Evolutionary conservation across 2,797 vertebrate species (phyloP).

Genomic region (Oreochromis mossambicus): DNA sequence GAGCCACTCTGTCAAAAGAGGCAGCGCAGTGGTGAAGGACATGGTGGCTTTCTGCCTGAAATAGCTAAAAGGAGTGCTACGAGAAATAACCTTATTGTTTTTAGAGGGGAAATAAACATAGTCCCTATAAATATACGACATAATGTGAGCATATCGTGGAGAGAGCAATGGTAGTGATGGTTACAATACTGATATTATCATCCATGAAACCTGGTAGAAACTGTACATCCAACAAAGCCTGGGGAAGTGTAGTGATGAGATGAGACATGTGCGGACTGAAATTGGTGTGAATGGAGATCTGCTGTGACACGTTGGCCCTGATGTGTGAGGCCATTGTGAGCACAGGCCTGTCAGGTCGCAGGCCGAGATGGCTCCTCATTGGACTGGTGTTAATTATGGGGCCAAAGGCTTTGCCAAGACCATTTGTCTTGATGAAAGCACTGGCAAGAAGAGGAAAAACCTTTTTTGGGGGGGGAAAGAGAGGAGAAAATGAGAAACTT

Average conservation of each 20-base stretch:
- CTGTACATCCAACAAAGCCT: background rate
- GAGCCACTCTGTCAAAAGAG: constrained; percentile 41
- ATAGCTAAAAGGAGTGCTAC: background rate
- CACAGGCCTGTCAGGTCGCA: constrained; percentile 22
- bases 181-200: constrained; percentile 11
- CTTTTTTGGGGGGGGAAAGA: background rate
- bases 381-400: constrained; percentile 43
- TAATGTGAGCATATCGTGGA: background rate
- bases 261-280: constrained; percentile 11
- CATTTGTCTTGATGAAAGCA: constrained; percentile 27
- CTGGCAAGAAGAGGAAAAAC: constrained; percentile 3
- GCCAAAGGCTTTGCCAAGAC: constrained; percentile 38
- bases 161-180: background rate
- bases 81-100: background rate
- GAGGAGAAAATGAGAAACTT: background rate
- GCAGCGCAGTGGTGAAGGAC: constrained; percentile 4
- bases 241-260: background rate
- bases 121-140: background rate
- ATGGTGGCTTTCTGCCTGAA: constrained; percentile 4
- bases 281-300: constrained; percentile 37
- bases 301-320: constrained; percentile 35
- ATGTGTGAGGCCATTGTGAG: constrained; percentile 31
- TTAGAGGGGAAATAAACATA: background rate
- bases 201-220: constrained; percentile 21
- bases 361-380: constrained; percentile 32